Evolutionary conservation across 1,140 invertebrate genomes (phyloP).

Genomic region (Drosophila sp.): DNA sequence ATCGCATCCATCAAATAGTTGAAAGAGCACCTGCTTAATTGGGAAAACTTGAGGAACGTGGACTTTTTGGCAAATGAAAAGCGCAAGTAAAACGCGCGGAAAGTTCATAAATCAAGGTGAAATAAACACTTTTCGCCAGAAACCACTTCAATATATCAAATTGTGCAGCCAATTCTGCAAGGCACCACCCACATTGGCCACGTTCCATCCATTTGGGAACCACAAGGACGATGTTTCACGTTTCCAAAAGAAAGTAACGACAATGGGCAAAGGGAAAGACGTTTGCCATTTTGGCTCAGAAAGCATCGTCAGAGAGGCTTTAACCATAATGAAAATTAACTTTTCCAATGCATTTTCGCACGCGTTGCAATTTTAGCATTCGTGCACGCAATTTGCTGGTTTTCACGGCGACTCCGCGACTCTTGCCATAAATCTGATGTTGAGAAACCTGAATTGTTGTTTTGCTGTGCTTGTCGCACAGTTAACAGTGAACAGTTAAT

Average conservation of each 20-base stretch:
- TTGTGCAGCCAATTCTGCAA: constrained; percentile 43
- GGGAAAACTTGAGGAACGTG: constrained; percentile 30
- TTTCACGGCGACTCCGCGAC: not conserved
- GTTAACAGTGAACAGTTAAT: constrained; percentile 42
- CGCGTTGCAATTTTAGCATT: constrained; percentile 43
- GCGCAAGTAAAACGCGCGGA: constrained; percentile 11
- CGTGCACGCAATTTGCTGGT: constrained; percentile 36
- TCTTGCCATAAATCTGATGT: constrained; percentile 63
- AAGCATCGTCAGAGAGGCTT: constrained; percentile 43
- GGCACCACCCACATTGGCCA: not conserved
- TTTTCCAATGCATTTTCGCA: constrained; percentile 61
- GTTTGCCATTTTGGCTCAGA: constrained; percentile 10
- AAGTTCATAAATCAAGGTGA: constrained; percentile 65
- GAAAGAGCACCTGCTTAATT: constrained; percentile 23
- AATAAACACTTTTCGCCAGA: constrained; percentile 52
- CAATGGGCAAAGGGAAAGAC: constrained; percentile 1
- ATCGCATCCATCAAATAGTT: constrained; percentile 6
- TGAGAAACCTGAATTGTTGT: constrained; percentile 47
- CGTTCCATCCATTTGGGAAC: constrained; percentile 12
- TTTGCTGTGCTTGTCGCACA: constrained; percentile 53
- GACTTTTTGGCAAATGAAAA: constrained; percentile 30
- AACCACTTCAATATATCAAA: constrained; percentile 73
- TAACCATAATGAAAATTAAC: constrained; percentile 74
- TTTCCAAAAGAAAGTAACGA: constrained; percentile 35
- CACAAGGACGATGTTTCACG: constrained; percentile 54